Conservation (phyloP, 2,888 invertebrate genomes). For the Neuroscelio doddi region DNA sequence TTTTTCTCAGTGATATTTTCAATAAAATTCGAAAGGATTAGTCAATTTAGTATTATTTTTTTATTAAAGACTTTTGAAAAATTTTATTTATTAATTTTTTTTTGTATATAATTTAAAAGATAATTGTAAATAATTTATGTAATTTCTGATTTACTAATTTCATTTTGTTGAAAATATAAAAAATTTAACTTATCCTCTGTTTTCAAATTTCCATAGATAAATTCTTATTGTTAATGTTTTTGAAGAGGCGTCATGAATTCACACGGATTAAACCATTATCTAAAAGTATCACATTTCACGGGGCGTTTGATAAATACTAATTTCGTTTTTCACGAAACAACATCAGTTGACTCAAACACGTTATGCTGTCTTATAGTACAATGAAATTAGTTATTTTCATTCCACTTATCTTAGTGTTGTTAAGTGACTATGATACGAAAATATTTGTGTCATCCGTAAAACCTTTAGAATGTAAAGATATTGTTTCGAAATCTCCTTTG, state of each 20-base stretch:
- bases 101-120: not conserved
- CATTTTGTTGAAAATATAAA: too few relatives aligned
- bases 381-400: not conserved
- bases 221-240: too few relatives aligned
- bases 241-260: slow-evolving; percentile 6
- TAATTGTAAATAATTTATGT: not conserved
- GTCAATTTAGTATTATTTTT: too few relatives aligned
- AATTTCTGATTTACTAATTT: not conserved
- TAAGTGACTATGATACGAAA: not conserved
- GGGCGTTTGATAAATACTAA: slow-evolving; percentile 8
- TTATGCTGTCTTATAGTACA: not conserved
- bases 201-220: too few relatives aligned
- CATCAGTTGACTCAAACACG: slow-evolving; percentile 10
- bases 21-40: too few relatives aligned
- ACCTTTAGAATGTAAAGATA: slow-evolving; percentile 51
- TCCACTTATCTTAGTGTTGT: not conserved
- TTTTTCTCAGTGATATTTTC: too few relatives aligned
- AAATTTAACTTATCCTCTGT: too few relatives aligned
- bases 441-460: slow-evolving; percentile 2
- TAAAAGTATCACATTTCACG: slow-evolving; percentile 3
- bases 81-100: too few relatives aligned
- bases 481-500: slow-evolving; percentile 46
- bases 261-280: not conserved
- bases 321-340: not conserved
- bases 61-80: too few relatives aligned